A percentile compares a stretch with the other conserved stretches of the same genome.
phyloP scores from a whole-genome alignment of 2,888 invertebrate species.

The Dorcus hopei region DNA sequence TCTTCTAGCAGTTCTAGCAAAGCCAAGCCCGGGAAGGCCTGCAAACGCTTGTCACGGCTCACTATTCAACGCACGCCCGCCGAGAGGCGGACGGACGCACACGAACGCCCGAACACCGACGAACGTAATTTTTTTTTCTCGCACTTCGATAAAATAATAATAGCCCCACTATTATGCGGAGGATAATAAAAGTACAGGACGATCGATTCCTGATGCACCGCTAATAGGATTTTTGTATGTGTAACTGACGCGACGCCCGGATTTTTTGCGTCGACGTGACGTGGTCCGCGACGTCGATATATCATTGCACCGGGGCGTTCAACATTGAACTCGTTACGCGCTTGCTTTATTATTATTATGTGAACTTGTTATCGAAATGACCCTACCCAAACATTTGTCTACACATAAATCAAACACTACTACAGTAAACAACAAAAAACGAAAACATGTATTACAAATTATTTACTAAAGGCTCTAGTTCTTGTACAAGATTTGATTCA shows the following conservation, averaged over 20 bases:
- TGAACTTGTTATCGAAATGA: no score
- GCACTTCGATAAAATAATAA: slow-evolving; percentile 1
- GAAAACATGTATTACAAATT: no score
- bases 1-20: slow-evolving; percentile 25
- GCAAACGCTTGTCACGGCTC: slow-evolving; percentile 28
- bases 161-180: slow-evolving; percentile 1
- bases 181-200: slow-evolving; percentile 1
- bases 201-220: slow-evolving; percentile 2
- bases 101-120: slow-evolving; percentile 28
- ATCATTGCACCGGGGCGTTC: background rate
- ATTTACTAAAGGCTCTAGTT: no score
- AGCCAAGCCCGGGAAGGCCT: slow-evolving; percentile 32
- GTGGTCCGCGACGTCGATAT: background rate
- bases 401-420: no score
- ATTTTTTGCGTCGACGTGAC: no score
- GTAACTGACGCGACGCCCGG: background rate
- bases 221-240: background rate
- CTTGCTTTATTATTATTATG: background rate
- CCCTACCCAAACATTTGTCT: no score
- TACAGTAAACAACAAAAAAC: no score
- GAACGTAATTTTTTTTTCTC: slow-evolving; percentile 13
- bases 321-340: background rate
- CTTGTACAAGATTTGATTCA: no score
- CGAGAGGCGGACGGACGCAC: slow-evolving; percentile 21
- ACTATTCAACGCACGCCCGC: slow-evolving; percentile 32